These are phyloP conservation scores for Rosalia funebris DNA, from an alignment of 2,888 invertebrate genomes.

Conservation along the genomic window DNA sequence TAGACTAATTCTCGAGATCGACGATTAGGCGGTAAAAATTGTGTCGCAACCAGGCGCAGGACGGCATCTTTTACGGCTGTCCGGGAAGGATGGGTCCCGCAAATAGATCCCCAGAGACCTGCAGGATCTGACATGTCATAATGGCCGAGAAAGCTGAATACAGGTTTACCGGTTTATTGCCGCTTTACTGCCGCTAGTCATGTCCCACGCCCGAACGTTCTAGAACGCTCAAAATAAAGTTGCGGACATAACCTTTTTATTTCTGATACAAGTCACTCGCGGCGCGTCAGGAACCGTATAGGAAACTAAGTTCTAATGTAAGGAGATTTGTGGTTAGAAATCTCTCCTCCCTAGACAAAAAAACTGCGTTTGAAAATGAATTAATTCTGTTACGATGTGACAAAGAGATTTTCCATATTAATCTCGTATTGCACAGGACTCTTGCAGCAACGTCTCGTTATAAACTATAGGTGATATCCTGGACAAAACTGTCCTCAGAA, in stretches of 20 bases:
- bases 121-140: conserved; percentile 1
- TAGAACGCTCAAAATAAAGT: background rate
- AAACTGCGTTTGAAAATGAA: too few species aligned
- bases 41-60: background rate
- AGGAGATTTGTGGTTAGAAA: too few species aligned
- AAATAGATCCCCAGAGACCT: background rate
- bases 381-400: too few species aligned
- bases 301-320: too few species aligned
- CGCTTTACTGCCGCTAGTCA: background rate
- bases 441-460: too few species aligned
- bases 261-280: background rate
- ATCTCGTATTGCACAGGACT: too few species aligned
- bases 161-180: conserved; percentile 1
- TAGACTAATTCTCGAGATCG: too few species aligned
- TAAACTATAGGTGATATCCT: too few species aligned
- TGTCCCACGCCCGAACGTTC: background rate
- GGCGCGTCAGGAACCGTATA: too few species aligned
- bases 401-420: too few species aligned
- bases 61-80: background rate
- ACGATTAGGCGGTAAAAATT: background rate
- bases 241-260: background rate
- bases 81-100: background rate
- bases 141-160: conserved; percentile 3
- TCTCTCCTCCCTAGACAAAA: too few species aligned
- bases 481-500: too few species aligned